Conservation (phyloP, 1,140 invertebrate species). For the Limonius californicus region DNA sequence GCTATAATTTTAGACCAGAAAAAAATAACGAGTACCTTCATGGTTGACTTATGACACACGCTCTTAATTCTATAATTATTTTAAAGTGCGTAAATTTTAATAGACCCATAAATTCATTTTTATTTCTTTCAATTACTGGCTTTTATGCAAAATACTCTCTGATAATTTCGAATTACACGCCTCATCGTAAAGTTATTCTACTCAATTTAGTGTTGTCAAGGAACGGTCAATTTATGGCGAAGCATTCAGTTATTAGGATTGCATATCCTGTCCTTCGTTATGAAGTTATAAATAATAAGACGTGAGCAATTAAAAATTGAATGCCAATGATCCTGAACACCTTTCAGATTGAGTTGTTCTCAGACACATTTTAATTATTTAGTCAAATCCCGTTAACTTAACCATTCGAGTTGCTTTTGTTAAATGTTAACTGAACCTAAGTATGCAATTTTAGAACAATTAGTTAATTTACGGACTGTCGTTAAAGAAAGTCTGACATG, state of each 20-base stretch:
- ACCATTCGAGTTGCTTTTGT: no score
- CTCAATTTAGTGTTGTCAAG: conserved; percentile 13
- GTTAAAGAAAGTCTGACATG: no score
- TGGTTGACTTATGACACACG: conserved; percentile 13
- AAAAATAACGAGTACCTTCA: conserved; percentile 11
- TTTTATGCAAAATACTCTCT: not conserved
- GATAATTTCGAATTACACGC: not conserved
- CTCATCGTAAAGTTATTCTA: conserved; percentile 2
- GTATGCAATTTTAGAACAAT: no score
- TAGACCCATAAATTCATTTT: conserved; percentile 7
- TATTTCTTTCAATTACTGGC: not conserved
- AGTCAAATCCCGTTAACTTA: no score
- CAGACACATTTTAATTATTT: no score
- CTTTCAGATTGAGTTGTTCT: not conserved
- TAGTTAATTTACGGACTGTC: no score
- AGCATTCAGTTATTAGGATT: not conserved
- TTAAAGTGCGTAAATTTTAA: conserved; percentile 13
- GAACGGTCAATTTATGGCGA: not conserved
- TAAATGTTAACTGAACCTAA: no score
- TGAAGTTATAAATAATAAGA: not conserved
- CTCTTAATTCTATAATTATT: conserved; percentile 8
- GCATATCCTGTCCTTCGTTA: not conserved
- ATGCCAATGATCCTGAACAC: not conserved
- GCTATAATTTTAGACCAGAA: not conserved
- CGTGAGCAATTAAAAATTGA: not conserved